These are phyloP conservation scores for Calliphora vicina DNA, from an alignment of 1,140 invertebrate genomes.

Conservation along the genomic window DNA sequence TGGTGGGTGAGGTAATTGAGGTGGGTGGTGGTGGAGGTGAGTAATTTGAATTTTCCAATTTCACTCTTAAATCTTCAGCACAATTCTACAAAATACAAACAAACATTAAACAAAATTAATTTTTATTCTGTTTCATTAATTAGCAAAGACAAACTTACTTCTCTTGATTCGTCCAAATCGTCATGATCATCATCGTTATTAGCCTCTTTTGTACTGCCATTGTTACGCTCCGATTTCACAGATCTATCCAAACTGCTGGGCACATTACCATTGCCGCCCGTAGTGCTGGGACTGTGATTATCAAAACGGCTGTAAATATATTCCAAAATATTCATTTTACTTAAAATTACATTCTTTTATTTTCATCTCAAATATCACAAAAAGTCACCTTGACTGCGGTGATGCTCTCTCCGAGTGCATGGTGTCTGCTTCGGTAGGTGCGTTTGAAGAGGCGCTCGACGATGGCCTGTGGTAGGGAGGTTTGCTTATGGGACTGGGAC, in stretches of 20 bases:
- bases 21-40: conserved; percentile 62
- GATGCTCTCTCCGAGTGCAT: conserved; percentile 62
- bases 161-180: conserved; percentile 60
- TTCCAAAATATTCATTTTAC: conserved; percentile 13
- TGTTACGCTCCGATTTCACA: conserved; percentile 61
- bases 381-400: conserved; percentile 59
- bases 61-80: conserved; percentile 68
- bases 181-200: conserved; percentile 58
- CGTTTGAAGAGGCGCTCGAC: conserved; percentile 61
- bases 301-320: conserved; percentile 55
- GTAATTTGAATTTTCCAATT: conserved; percentile 67
- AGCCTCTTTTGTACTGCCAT: conserved; percentile 61
- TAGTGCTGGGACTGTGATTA: conserved; percentile 63
- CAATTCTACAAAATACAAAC: conserved; percentile 49
- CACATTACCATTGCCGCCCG: conserved; percentile 58
- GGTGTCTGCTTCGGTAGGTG: conserved; percentile 62
- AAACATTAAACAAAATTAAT: neutral
- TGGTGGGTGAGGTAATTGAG: conserved; percentile 66
- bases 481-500: conserved; percentile 61
- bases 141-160: conserved; percentile 52
- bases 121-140: too few species aligned
- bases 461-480: conserved; percentile 59
- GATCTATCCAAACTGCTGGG: conserved; percentile 53
- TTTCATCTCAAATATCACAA: neutral
- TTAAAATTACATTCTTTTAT: neutral